Base-by-base conservation (phyloP, 1,140 invertebrate species). In the Drosophila neocordata region DNA sequence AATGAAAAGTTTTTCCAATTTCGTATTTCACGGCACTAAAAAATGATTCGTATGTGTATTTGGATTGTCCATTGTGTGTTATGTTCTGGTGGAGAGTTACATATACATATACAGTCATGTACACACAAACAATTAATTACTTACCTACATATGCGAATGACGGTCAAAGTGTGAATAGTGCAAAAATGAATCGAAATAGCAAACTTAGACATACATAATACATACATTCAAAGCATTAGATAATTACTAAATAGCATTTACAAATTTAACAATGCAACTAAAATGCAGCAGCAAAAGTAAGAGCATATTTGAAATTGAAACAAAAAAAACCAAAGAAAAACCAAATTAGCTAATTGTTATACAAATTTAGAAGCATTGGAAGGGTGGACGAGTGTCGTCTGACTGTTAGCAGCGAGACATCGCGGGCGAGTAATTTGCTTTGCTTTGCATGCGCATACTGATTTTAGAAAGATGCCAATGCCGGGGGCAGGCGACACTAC, bases 271-370 rank as follows among this genome's bases (percentile, higher is more conserved):
- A 59, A 58, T 48, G 41, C 41, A 63, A 69, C 56, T 41, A 53
- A 73, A 63, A 48, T 48, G 41, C 41, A 48, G 20, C 15, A 48
- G 41, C 41, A 48, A 20, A 48, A 11, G 41, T 53, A 60, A 64
- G n/a, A 62, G 63, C 1, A 61, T 65, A 59, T 18, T 38, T 38
- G 13, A 38, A 38, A 64, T 48, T 38, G 15, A 15, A 44, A 72
- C n/a, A 53, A 55, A 58, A 55, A 58, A 65, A 69, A 60, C 3
- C 9, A 55, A 76, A 53, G 12, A 65, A 5, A 51, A 52, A 64
- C 35, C 9, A 67, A 66, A 67, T 60, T 81, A 79, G 73, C 61
- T 81, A 81, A 76, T 79, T 79, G 63, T 76, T 73, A 73, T 66
- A 53, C 59, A 59, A 68, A 60, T 72, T 58, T 56, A 66, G 41